Evolutionary conservation across 2,113 vertebrate species (phyloP).

Genomic region (Peromyscus leucopus): DNA sequence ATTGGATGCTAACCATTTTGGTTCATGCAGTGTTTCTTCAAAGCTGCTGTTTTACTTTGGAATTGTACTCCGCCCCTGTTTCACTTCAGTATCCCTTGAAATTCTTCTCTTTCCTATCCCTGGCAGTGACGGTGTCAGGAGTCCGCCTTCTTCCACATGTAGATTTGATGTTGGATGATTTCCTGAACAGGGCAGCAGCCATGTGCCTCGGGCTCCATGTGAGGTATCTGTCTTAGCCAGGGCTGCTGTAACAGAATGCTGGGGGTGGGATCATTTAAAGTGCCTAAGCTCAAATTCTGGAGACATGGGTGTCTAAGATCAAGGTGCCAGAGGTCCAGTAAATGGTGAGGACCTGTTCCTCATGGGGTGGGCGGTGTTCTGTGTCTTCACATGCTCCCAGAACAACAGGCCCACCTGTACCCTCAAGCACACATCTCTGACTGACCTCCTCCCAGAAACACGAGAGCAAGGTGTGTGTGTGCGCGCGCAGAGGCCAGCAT

Average conservation of each 20-base stretch:
- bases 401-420: not conserved
- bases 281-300: not conserved
- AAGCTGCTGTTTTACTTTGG: conserved; percentile 18
- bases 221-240: not conserved
- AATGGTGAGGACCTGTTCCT: not conserved
- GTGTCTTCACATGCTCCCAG: not conserved
- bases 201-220: not conserved
- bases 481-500: not conserved
- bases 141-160: not conserved
- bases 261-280: not conserved
- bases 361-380: not conserved
- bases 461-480: too few relatives aligned
- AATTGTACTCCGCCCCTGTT: not conserved
- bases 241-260: not conserved
- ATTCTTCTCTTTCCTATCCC: not conserved
- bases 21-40: not conserved
- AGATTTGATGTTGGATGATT: conserved; percentile 21
- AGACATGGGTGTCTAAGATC: not conserved
- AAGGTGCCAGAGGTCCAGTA: not conserved
- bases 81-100: conserved; percentile 22
- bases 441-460: not conserved
- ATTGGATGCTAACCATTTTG: not conserved
- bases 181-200: not conserved
- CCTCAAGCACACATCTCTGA: not conserved
- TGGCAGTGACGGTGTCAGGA: not conserved